These are phyloP conservation scores for Ictalurus punctatus DNA, from an alignment of 2,113 vertebrate species.

Conservation along the genomic window DNA sequence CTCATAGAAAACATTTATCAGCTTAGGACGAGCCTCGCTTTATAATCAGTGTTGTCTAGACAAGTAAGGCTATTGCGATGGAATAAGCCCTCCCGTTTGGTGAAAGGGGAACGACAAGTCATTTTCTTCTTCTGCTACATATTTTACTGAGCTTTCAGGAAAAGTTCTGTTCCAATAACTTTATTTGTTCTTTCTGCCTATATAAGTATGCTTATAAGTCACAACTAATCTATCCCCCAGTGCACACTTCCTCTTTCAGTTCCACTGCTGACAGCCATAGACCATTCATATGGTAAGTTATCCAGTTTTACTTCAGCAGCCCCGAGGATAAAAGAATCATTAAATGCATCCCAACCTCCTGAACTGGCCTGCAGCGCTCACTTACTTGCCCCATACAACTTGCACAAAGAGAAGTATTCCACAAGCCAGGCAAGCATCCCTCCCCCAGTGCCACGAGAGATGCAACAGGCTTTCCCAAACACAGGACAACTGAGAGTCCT, in stretches of 20 bases:
- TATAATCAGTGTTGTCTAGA: conserved; percentile 21
- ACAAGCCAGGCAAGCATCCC: conserved; percentile 36
- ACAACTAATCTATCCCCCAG: conserved; percentile 25
- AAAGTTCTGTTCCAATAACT: neutral
- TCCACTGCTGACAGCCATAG: conserved; percentile 8
- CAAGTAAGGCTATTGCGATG: conserved; percentile 15
- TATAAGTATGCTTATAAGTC: conserved; percentile 17
- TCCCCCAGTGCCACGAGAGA: conserved; percentile 32
- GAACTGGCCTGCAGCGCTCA: conserved; percentile 45
- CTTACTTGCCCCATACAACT: conserved; percentile 44
- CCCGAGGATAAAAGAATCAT: conserved; percentile 52
- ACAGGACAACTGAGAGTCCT: conserved; percentile 65
- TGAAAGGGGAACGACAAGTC: conserved; percentile 14
- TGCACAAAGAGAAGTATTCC: conserved; percentile 54
- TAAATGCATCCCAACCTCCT: conserved; percentile 54
- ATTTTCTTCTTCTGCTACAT: neutral
- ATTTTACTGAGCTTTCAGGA: conserved; percentile 6
- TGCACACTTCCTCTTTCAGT: conserved; percentile 33
- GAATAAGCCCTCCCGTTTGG: conserved; percentile 2
- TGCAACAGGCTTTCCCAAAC: conserved; percentile 68
- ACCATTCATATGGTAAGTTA: conserved; percentile 45
- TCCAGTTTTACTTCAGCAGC: conserved; percentile 44
- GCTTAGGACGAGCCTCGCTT: conserved; percentile 9
- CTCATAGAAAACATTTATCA: conserved; percentile 34
- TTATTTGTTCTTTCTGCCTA: conserved; percentile 22